These are phyloP conservation scores for Heptranchias perlo DNA, from an alignment of 2,113 vertebrate genomes.

Conservation along the genomic window DNA sequence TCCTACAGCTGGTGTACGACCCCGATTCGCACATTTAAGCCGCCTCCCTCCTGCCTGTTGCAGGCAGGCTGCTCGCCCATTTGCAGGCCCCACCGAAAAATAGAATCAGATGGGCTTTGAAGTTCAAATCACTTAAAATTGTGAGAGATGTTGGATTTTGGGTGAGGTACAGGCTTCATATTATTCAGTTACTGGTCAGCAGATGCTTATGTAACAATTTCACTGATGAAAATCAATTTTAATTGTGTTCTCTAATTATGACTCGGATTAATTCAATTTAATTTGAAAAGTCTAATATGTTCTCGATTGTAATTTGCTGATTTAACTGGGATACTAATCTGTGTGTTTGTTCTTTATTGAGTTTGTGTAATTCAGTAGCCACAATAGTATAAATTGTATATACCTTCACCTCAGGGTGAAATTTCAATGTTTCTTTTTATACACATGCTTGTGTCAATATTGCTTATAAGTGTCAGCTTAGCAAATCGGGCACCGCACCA, in stretches of 20 bases:
- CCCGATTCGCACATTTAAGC: background rate
- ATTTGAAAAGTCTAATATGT: background rate
- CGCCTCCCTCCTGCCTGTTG: background rate
- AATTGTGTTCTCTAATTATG: background rate
- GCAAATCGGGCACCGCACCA: background rate
- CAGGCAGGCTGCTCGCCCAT: background rate
- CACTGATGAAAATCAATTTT: conserved; percentile 10
- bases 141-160: background rate
- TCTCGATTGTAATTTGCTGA: background rate
- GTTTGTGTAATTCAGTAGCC: background rate
- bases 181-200: background rate
- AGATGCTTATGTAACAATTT: background rate
- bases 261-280: background rate
- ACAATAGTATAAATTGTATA: background rate
- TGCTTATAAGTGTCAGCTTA: background rate
- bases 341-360: background rate
- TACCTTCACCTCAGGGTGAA: background rate
- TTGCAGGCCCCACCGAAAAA: background rate
- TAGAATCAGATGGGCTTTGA: background rate
- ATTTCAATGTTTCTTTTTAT: background rate
- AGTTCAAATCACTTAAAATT: background rate
- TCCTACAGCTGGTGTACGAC: no score
- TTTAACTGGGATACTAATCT: background rate
- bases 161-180: background rate
- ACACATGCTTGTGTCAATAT: background rate